Base-by-base conservation (phyloP, 2,888 invertebrate species). In the Euzetes globulus region DNA sequence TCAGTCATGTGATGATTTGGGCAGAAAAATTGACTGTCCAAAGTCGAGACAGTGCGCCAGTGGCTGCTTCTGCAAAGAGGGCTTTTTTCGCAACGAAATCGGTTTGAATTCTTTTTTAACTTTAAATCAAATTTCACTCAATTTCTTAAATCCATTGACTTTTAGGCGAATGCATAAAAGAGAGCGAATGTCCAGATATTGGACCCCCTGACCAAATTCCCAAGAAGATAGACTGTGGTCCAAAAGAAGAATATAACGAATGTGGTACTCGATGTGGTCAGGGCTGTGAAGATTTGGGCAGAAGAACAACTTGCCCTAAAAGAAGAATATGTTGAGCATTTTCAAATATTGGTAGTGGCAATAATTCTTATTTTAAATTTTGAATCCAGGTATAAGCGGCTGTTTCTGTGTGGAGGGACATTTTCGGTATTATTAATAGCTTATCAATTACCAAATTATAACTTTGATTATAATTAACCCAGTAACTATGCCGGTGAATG, bases 51-150 rank as follows among this genome's bases (percentile, higher is more conserved):
- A 68, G n/a, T 68, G 68, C n/a, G 68, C 13, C 37, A 68, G 37
- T 22, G 68, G 68, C n/a, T 68, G 68, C 68, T 68, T 68, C 68
- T 68, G 68, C 22, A 68, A 68, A 41, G 68, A 41, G 17, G 68
- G 68, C 1, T n/a, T 11, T 7, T 41, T 22, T 41, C 68, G 41
- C 45, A 41, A 68, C n/a, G 41, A 68, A 45, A n/a, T 22, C 1
- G 65, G 65, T 65, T 58, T 25, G 55, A n/a, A n/a, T n/a, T 7
- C 13, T 55, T 4, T 19, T 11, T 22, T 22, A 22, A 19, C 3
- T 11, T 22, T 25, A 7, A 27, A 7, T n/a, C 55, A 27, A 7
- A 58, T 58, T 55, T 55, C 9, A 5, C 22, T 22, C 19, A 19
- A 3, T 27, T 27, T 58, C 17, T 25, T 7, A 27, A 1, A 27